Evolutionary conservation across 2,888 invertebrate species (phyloP).

Genomic region (Agrotis segetum): DNA sequence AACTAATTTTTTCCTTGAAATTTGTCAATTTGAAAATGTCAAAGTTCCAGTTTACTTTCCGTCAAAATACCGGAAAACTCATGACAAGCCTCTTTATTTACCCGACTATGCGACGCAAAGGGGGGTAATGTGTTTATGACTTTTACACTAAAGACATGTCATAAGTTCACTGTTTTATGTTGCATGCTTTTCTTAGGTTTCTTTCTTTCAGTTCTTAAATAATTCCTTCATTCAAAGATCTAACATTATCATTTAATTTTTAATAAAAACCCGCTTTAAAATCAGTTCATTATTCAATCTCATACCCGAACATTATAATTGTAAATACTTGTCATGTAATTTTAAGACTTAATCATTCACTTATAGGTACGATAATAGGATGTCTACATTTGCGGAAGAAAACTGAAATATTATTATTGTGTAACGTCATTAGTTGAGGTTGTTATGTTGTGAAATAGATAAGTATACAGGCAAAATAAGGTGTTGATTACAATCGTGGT

Average conservation of each 20-base stretch:
- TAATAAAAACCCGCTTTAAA: slow-evolving; percentile 35
- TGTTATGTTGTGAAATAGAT: background rate
- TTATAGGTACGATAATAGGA: background rate
- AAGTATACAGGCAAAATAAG: slow-evolving; percentile 7
- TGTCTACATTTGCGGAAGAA: background rate
- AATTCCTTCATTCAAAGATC: slow-evolving; percentile 15
- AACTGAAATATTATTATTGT: background rate
- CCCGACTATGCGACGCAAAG: too few relatives aligned
- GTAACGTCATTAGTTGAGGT: slow-evolving; percentile 1
- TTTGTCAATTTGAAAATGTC: too few relatives aligned
- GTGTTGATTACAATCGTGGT: too few relatives aligned
- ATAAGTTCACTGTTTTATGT: slow-evolving; percentile 47
- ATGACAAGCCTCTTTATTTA: too few relatives aligned
- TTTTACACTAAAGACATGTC: slow-evolving; percentile 19
- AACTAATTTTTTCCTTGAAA: too few relatives aligned
- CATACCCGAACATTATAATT: slow-evolving; percentile 18
- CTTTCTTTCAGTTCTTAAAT: slow-evolving; percentile 5
- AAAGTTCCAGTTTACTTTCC: too few relatives aligned
- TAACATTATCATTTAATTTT: slow-evolving; percentile 23
- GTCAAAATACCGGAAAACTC: too few relatives aligned
- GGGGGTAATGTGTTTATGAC: too few relatives aligned
- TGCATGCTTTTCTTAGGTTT: slow-evolving; percentile 44
- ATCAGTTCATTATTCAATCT: slow-evolving; percentile 21
- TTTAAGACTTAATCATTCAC: background rate
- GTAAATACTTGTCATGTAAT: slow-evolving; percentile 12